Evolutionary conservation across 2,113 vertebrate species (phyloP).

Genomic region (Columba livia): DNA sequence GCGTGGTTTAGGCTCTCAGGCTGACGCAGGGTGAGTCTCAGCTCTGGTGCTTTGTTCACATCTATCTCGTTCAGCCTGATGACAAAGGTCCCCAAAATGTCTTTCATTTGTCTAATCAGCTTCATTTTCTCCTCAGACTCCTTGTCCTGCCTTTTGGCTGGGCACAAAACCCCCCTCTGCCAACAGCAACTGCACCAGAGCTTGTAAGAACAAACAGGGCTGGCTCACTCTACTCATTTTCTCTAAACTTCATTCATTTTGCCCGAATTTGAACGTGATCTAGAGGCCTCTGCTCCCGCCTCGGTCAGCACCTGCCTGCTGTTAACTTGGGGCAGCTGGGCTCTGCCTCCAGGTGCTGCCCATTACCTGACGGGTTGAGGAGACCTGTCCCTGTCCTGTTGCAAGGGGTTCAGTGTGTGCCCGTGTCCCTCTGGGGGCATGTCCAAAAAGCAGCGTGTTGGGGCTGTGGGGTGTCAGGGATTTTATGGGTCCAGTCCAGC

Average conservation of each 20-base stretch:
- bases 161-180: neutral
- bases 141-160: neutral
- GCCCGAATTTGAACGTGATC: neutral
- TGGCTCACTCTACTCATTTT: neutral
- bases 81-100: neutral
- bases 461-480: neutral
- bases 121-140: neutral
- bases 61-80: neutral
- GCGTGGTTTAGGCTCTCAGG: neutral
- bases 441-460: neutral
- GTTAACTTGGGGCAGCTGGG: neutral
- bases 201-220: neutral
- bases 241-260: neutral
- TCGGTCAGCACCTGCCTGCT: neutral
- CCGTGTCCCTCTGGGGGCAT: fast-evolving
- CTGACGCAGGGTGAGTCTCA: fast-evolving
- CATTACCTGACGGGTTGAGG: fast-evolving
- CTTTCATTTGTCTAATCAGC: neutral
- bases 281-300: neutral
- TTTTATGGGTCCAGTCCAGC: fast-evolving
- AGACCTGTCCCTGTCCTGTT: neutral
- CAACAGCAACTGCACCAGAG: fast-evolving
- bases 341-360: neutral
- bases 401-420: fast-evolving
- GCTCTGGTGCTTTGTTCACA: neutral